Conservation (phyloP, 2,797 vertebrate genomes). For the Furcifer pardalis region DNA sequence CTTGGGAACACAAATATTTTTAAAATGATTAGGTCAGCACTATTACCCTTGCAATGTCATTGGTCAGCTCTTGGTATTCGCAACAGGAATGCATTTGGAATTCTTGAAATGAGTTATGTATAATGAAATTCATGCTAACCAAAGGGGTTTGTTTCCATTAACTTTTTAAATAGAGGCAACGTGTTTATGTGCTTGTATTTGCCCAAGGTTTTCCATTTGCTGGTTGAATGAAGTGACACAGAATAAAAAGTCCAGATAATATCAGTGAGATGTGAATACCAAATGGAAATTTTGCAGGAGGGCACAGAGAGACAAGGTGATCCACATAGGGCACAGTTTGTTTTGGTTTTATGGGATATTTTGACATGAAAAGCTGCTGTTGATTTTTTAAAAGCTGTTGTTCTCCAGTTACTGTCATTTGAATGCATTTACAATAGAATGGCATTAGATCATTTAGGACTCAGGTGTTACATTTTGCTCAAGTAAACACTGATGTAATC, state of each 20-base stretch:
- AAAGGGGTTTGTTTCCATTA: slow-evolving; percentile 48
- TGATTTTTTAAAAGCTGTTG: slow-evolving; percentile 2
- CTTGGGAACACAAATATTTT: slow-evolving; percentile 41
- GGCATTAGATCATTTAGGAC: neutral
- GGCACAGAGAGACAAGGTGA: neutral
- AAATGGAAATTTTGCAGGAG: slow-evolving; percentile 17
- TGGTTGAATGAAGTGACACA: slow-evolving; percentile 39
- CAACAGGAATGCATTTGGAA: slow-evolving; percentile 47
- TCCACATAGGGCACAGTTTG: neutral
- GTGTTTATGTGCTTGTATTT: slow-evolving; percentile 48
- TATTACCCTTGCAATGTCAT: slow-evolving; percentile 57
- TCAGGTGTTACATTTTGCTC: slow-evolving; percentile 22
- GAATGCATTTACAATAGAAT: slow-evolving; percentile 31
- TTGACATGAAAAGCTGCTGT: slow-evolving; percentile 21
- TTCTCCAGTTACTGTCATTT: slow-evolving; percentile 13
- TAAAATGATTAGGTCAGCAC: slow-evolving; percentile 46
- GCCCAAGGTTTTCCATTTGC: slow-evolving; percentile 34
- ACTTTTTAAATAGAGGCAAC: slow-evolving; percentile 45
- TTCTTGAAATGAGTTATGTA: slow-evolving; percentile 48
- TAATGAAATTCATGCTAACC: slow-evolving; percentile 51
- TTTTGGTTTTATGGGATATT: slow-evolving; percentile 33
- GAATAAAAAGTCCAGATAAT: slow-evolving; percentile 30
- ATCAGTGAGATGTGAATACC: slow-evolving; percentile 35
- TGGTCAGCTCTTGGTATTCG: slow-evolving; percentile 56
- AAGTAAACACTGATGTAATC: neutral